Evolutionary conservation across 2,113 vertebrate genomes (phyloP).

Genomic region (Natator depressus): DNA sequence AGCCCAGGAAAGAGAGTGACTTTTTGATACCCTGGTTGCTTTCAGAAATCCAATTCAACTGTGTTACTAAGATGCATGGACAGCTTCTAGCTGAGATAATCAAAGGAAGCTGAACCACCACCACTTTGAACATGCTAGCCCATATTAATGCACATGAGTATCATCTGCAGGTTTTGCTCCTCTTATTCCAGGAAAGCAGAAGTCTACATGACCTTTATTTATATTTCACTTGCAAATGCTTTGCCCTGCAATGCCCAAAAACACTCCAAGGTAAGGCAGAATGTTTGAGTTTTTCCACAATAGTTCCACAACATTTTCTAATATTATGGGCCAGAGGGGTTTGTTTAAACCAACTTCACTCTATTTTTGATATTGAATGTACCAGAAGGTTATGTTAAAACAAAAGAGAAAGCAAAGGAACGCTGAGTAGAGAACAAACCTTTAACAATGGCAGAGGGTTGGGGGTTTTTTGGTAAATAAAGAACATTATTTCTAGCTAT

Average conservation of each 20-base stretch:
- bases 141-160: accelerated
- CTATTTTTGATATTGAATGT: too few relatives aligned
- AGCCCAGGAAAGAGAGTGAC: not conserved
- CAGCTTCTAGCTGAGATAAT: accelerated
- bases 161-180: accelerated
- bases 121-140: not conserved
- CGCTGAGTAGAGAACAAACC: not conserved
- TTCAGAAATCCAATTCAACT: not conserved
- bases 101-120: not conserved
- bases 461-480: accelerated
- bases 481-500: not conserved
- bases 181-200: not conserved
- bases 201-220: not conserved
- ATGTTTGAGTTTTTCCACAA: not conserved
- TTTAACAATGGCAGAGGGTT: not conserved
- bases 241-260: not conserved
- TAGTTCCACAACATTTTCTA: not conserved
- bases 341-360: not conserved
- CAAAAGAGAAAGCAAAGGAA: not conserved
- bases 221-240: not conserved
- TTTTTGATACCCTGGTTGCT: not conserved
- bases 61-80: not conserved
- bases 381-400: not conserved
- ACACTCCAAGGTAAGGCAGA: not conserved
- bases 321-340: not conserved